Evolutionary conservation across 1,140 invertebrate genomes (phyloP).

Genomic region (Drosophila novamexicana): DNA sequence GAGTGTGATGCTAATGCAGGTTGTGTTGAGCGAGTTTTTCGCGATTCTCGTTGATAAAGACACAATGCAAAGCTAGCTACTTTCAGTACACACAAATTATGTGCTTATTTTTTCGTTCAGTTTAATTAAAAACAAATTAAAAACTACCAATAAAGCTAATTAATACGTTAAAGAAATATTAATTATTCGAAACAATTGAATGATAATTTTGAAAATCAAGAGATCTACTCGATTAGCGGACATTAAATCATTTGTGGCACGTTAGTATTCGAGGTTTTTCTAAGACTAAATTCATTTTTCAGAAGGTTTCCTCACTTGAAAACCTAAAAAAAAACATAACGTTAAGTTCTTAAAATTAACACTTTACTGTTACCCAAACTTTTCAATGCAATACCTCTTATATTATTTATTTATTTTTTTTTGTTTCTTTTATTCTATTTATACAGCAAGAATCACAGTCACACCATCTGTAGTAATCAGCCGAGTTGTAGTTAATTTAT

Average conservation of each 20-base stretch:
- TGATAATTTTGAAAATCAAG: not conserved
- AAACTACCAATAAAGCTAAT: slow-evolving; percentile 68
- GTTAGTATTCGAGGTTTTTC: not conserved
- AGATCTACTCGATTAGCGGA: not conserved
- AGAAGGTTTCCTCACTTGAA: not conserved
- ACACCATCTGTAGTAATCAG: slow-evolving; percentile 58
- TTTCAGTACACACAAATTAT: slow-evolving; percentile 32
- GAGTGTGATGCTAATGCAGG: not conserved
- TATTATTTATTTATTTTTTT: slow-evolving; percentile 36
- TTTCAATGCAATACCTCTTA: slow-evolving; percentile 22
- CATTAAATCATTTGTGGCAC: not conserved
- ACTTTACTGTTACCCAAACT: slow-evolving; percentile 13
- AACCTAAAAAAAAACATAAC: not conserved
- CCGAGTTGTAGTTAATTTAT: slow-evolving; percentile 26
- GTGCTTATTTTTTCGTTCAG: slow-evolving; percentile 20
- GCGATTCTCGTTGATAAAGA: not conserved
- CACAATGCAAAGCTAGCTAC: slow-evolving; percentile 13
- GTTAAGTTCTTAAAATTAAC: slow-evolving; percentile 23
- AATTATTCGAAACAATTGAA: slow-evolving; percentile 7
- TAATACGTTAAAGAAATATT: slow-evolving; percentile 48
- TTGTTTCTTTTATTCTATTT: slow-evolving; percentile 51
- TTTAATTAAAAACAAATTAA: slow-evolving; percentile 28
- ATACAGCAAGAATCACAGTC: slow-evolving; percentile 64
- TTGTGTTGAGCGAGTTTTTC: slow-evolving; percentile 24
- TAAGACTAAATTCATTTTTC: not conserved